A percentile compares a stretch with the other conserved stretches of the same genome.
Conservation (phyloP, 2,797 vertebrate genomes). For the Thamnophis elegans region DNA sequence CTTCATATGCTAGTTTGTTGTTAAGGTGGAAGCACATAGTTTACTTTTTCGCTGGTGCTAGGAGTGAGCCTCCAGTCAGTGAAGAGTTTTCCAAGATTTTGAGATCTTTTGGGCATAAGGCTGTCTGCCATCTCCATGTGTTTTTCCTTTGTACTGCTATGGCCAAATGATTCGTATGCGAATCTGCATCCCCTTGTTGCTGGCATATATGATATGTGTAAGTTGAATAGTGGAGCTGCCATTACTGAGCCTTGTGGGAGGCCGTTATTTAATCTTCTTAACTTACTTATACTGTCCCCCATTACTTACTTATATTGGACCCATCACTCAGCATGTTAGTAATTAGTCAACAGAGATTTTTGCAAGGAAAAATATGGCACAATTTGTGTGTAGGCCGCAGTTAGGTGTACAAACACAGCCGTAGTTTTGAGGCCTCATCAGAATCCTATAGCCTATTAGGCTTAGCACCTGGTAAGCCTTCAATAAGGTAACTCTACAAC, state of each 20-base stretch:
- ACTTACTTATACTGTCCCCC: background rate
- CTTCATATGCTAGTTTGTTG: background rate
- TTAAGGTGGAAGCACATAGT: background rate
- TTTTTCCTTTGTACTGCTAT: background rate
- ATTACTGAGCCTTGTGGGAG: background rate
- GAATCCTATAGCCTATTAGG: background rate
- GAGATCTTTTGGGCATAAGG: background rate
- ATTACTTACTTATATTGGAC: no score
- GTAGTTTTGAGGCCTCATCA: background rate
- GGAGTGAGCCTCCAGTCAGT: background rate
- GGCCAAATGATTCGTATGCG: background rate
- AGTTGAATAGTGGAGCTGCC: background rate
- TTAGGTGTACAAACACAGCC: background rate
- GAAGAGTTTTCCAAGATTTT: background rate
- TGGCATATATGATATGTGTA: background rate
- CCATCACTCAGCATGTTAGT: background rate
- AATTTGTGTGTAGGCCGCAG: background rate
- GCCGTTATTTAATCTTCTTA: background rate
- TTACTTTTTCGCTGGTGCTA: background rate
- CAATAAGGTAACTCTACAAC: background rate
- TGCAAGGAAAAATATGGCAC: background rate
- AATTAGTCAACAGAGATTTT: background rate
- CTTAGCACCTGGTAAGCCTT: background rate
- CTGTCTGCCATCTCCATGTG: background rate
- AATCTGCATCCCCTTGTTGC: background rate